phyloP scores from a whole-genome alignment of 2,888 invertebrate species.

The Chloroclysta siterata region DNA sequence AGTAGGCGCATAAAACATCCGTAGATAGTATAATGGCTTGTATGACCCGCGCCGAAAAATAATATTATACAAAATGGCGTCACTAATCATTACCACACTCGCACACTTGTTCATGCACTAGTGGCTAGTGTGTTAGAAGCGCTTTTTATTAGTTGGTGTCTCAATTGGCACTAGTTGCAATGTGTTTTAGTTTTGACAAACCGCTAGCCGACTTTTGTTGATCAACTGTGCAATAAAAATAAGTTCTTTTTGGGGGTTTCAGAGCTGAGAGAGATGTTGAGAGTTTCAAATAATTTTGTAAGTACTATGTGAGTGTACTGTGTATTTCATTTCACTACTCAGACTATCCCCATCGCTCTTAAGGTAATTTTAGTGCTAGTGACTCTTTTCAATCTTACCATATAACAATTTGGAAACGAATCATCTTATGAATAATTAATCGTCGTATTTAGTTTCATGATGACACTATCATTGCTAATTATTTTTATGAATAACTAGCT shows the following conservation, averaged over 20 bases:
- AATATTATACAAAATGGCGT: too few species aligned
- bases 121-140: too few species aligned
- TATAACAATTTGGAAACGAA: background rate
- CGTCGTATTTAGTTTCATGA: background rate
- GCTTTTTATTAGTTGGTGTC: too few species aligned
- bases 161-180: background rate
- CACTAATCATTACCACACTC: too few species aligned
- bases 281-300: constrained; percentile 37
- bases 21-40: too few species aligned
- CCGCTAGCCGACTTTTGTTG: constrained; percentile 37
- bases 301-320: constrained; percentile 32
- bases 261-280: constrained; percentile 33
- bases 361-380: constrained; percentile 1
- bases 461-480: background rate
- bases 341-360: background rate
- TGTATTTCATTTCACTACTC: constrained; percentile 8
- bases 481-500: constrained; percentile 8
- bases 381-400: background rate
- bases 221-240: constrained; percentile 26
- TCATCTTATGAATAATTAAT: constrained; percentile 1
- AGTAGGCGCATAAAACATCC: too few species aligned
- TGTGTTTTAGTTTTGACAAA: constrained; percentile 4
- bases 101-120: too few species aligned
- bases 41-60: background rate
- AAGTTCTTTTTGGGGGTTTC: constrained; percentile 35